Evolutionary conservation across 1,140 invertebrate genomes (phyloP), one percentile per base, ranked within the genome.

Genomic region (Eriosoma lanigerum): DNA sequence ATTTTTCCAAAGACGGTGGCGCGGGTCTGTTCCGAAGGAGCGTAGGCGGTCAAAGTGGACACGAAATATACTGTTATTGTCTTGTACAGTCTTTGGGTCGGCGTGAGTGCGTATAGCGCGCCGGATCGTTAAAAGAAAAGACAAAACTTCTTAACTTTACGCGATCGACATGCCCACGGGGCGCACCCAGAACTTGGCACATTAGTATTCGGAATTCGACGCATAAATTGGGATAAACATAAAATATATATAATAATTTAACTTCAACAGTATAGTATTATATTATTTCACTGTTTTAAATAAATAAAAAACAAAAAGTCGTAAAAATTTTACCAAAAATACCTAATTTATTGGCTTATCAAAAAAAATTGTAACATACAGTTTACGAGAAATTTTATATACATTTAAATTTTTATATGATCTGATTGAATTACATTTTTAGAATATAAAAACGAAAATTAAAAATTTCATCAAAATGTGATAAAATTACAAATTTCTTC

Each of bases 41-140:
- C 21, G 48, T 19, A 26, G 68, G 5, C 8, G 66, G 66, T 68
- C 66, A 44, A n/a, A 68, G 15, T 15, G 44, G 73, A 76, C 32
- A 58, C 54, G 17, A 56, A 76, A 76, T 76, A 76, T 76, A 76
- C 73, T 58, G 54, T 76, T 76, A 58, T 76, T 76, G 73, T 75
- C 29, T 75, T 58, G 32, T 38, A 38, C 8, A 38, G 32, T 8
- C n/a, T n/a, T n/a, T 38, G 8, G 9, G 54, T 68, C 44, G 66
- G 66, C 21, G 21, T 48, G 13, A 38, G 17, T 62, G 26, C 26
- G n/a, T n/a, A n/a, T n/a, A 44, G 52, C 32, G 44, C 66, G 13
- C 21, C 8, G 66, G 66, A 68, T 68, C 66, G 68, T 72, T 50
- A 52, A 72, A 50, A 52, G 24, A 72, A 50, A 50, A 52, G 17